These are phyloP conservation scores for Eidolon dupreanum DNA, from an alignment of 2,797 vertebrate species.

Conservation along the genomic window DNA sequence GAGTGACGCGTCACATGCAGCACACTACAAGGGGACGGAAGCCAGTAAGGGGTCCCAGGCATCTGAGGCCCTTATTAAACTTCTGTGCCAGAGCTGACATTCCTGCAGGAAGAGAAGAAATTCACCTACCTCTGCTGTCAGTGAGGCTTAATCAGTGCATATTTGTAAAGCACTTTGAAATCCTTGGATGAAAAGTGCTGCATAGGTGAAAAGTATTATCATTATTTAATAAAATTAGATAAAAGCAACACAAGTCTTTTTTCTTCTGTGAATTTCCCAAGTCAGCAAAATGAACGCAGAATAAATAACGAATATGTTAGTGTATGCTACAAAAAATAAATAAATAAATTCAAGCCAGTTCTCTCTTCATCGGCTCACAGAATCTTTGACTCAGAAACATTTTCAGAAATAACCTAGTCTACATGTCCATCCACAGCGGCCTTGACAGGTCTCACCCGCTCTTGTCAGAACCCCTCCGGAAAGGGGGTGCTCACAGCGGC, in stretches of 20 bases:
- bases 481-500: not conserved
- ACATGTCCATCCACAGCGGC: not conserved
- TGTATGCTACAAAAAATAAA: not conserved
- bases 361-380: not conserved
- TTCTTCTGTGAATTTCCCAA: constrained; percentile 46
- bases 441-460: not conserved
- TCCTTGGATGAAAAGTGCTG: constrained; percentile 81
- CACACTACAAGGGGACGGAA: not conserved
- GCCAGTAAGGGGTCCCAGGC: not conserved
- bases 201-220: constrained; percentile 73
- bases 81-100: not conserved
- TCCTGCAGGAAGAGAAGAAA: constrained; percentile 34
- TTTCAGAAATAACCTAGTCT: not conserved
- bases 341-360: not conserved
- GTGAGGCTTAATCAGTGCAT: constrained; percentile 75
- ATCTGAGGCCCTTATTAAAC: not conserved
- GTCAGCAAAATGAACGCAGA: constrained; percentile 24
- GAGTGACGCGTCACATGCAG: constrained; percentile 65
- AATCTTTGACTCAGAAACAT: not conserved
- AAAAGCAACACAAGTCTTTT: constrained; percentile 47
- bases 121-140: constrained; percentile 77
- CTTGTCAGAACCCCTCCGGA: not conserved
- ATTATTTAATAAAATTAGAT: constrained; percentile 55
- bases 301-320: not conserved
- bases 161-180: constrained; percentile 79